Base-by-base conservation (phyloP, 2,797 vertebrate species). In the Poeciliopsis paucimaculata region DNA sequence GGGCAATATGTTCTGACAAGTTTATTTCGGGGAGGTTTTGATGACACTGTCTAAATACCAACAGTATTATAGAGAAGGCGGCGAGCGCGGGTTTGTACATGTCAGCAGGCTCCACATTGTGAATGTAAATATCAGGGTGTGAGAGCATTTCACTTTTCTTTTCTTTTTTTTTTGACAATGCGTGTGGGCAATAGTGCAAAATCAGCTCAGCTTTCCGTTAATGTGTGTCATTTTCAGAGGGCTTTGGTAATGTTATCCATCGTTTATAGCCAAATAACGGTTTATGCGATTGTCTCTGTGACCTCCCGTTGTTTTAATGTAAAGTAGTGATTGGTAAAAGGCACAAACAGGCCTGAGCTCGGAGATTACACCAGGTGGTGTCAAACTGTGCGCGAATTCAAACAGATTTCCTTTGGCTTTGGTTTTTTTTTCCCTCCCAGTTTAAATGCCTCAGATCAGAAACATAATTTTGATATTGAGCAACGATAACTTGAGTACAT, bases 1-100 rank as follows among this genome's bases (percentile, higher is more conserved):
- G 86, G 75, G 72, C 84, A 91, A 91, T 93, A 84, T 90, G 91
- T 92, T 91, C 86, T 88, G 90, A 82, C 91, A 91, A 84, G 93
- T 92, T 91, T 82, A 84, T 89, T 75, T 83, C 89, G 82, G 73
- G 81, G 79, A 72, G 82, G 57, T 55, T 84, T 82, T 82, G 82
- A 83, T 87, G 84, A 88, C 87, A 82, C 76, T 90, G 86, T 90
- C 80, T 92, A 92, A 91, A 89, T 89, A 90, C 87, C 83, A 75
- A 84, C 41, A 43, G 80, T 82, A 87, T 83, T 82, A 88, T 82
- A 83, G 84, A 80, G 87, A 64, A 89, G 82, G 79, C 74, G 43
- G 74, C 53, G 31, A 39, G 73, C 3, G 77, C 94, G 83, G 77
- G 94, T 90, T 62, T 0, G 75, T 20, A 83, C 94, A 91, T 26